Conservation (phyloP, 2,797 vertebrate genomes). For the Uromys caudimaculatus region DNA sequence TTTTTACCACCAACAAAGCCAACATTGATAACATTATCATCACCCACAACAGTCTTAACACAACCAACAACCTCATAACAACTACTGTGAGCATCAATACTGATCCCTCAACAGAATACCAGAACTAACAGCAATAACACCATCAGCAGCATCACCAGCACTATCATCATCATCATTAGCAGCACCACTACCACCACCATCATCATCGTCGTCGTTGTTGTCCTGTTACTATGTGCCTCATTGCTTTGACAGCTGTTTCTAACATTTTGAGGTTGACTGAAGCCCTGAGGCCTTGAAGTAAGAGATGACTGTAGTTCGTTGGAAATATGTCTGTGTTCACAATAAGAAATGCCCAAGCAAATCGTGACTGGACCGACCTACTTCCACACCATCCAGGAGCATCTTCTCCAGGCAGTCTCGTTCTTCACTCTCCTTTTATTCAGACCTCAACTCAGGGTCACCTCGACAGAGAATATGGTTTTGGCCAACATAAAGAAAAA, state of each 20-base stretch:
- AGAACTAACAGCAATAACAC: not conserved
- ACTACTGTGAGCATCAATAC: not conserved
- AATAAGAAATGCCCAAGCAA: not conserved
- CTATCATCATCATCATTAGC: not conserved
- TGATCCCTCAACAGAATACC: not conserved
- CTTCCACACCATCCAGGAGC: no score
- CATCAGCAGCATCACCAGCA: not conserved
- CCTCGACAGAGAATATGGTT: not conserved
- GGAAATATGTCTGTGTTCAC: not conserved
- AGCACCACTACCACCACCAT: not conserved
- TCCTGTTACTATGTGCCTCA: not conserved
- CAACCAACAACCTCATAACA: not conserved
- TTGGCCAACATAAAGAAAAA: not conserved
- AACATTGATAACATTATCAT: not conserved
- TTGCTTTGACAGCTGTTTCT: not conserved
- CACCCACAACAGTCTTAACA: not conserved
- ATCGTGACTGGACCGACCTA: not conserved
- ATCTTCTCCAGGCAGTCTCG: not conserved
- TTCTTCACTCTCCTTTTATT: not conserved
- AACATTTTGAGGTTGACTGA: not conserved
- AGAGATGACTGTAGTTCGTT: not conserved
- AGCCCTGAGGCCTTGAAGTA: not conserved
- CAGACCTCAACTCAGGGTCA: not conserved
- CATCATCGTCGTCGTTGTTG: no score
- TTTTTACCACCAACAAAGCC: not conserved